A percentile compares a stretch with the other conserved stretches of the same genome.
These are phyloP conservation scores for Crotophaga sulcirostris DNA, from an alignment of 2,113 vertebrate species.

Conservation along the genomic window DNA sequence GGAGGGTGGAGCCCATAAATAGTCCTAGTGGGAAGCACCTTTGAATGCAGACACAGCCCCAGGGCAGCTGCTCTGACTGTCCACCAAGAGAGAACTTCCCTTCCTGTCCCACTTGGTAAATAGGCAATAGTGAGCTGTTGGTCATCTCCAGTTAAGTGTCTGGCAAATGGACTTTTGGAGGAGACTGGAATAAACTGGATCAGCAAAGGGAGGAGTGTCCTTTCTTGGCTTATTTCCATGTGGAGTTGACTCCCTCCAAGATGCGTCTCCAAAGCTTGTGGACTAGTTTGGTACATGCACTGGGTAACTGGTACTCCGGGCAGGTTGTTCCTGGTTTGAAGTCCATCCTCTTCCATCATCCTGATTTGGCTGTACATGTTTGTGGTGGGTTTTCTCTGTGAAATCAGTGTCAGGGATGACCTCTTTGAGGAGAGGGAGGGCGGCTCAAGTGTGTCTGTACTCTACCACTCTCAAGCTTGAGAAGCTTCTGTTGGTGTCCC, in stretches of 20 bases:
- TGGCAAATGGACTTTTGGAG: background rate
- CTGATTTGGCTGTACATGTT: accelerated
- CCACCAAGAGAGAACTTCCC: background rate
- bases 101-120: background rate
- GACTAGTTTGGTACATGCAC: background rate
- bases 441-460: background rate
- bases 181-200: background rate
- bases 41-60: background rate
- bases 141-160: background rate
- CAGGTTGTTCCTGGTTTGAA: background rate
- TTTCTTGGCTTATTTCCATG: background rate
- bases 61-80: background rate
- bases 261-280: background rate
- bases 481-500: background rate
- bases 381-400: background rate
- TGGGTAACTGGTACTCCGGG: background rate
- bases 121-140: background rate
- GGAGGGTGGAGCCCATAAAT: background rate
- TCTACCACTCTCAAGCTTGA: background rate
- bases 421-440: background rate
- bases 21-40: background rate
- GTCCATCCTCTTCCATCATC: background rate
- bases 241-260: background rate
- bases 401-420: too few relatives aligned
- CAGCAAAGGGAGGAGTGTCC: background rate